Percentiles rank a stretch among this genome's conserved stretches.
Evolutionary conservation across 2,888 invertebrate genomes (phyloP).

Genomic region (Ormyrus rosae): DNA sequence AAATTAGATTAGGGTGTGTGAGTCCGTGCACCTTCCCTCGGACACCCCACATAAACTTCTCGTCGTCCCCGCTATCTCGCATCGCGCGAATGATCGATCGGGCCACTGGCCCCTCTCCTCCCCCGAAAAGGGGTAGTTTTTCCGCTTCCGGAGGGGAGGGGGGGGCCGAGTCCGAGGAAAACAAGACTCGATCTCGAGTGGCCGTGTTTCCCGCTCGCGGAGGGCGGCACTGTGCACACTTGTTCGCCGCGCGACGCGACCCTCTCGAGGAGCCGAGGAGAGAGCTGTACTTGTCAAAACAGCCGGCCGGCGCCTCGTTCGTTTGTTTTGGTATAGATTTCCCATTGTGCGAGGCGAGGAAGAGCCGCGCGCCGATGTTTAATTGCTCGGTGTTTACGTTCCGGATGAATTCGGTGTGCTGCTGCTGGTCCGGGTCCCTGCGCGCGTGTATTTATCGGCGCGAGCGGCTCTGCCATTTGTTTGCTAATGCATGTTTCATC

Average conservation of each 20-base stretch:
- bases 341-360: not conserved
- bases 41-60: no score
- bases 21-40: no score
- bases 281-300: conserved; percentile 51
- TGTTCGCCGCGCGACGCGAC: not conserved
- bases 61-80: no score
- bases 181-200: conserved; percentile 39
- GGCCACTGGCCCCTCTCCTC: no score
- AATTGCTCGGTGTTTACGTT: conserved; percentile 21
- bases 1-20: no score
- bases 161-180: not conserved
- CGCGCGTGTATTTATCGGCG: conserved; percentile 4
- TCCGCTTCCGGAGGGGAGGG: conserved; percentile 11
- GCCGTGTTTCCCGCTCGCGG: conserved; percentile 6
- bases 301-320: conserved; percentile 9
- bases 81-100: not conserved
- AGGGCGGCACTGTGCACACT: conserved; percentile 16
- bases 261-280: no score
- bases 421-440: not conserved
- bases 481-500: conserved; percentile 48
- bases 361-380: not conserved
- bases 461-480: conserved; percentile 17
- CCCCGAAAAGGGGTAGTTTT: not conserved
- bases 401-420: conserved; percentile 36
- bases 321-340: conserved; percentile 42